Evolutionary conservation across 1,140 invertebrate species (phyloP), one percentile per base, ranked within the genome.

Genomic region (Triops longicaudatus): DNA sequence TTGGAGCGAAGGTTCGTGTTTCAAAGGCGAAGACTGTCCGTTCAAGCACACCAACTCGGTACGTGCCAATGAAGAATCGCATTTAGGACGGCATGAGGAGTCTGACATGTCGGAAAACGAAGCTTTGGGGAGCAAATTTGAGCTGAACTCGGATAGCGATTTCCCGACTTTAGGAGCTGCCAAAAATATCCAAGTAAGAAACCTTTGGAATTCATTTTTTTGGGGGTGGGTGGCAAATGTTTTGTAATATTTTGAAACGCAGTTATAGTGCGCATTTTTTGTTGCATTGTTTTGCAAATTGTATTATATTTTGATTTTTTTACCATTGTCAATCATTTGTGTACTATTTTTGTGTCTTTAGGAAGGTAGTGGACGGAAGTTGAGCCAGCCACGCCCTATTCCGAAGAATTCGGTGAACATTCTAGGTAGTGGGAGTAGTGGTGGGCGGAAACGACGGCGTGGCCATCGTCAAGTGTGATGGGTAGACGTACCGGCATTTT

Each of bases 61-160:
- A 9, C 12, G 50, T n/a, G 42, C 63, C 0, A 73, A 42, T 28
- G 27, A 71, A 37, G 63, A 72, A 73, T 73, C 72, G 72, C 72
- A 77, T 28, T 42, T 73, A 42, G 9, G 73, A 14, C 76, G 73
- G 37, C 72, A 73, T 37, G 31, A 63, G 3, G 71, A 77, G 26
- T 71, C 76, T 10, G 76, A 77, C 22, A 22, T 42, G 17, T 77
- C 76, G 27, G 76, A 77, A 28, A 43, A 28, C 41, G 63, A 26
- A 37, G 71, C 27, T 1, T 37, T 27, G 22, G 72, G 63, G 44
- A 80, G 78, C 14, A 79, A 78, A 9, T 81, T 81, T 78, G 80
- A 81, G 78, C 78, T 81, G 17, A 79, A 80, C 41, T 81, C 80
- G n/a, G 81, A 81, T 74, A 79, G 78, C 71, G 81, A 81, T 76